Conservation (phyloP, 2,797 vertebrate species). For the Siniperca scherzeri region DNA sequence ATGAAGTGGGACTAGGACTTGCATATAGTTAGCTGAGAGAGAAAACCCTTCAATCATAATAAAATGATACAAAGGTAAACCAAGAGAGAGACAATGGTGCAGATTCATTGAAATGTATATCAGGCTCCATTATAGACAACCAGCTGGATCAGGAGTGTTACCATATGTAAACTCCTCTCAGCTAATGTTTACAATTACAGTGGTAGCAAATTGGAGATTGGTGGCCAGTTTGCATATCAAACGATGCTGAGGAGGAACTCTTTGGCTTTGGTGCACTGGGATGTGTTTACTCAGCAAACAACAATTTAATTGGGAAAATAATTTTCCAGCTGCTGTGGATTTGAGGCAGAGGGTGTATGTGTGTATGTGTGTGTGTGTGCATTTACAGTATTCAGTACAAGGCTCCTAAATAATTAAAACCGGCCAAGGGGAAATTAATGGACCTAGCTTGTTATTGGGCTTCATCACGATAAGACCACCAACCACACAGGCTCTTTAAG, state of each 20-base stretch:
- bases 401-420: constrained; percentile 74
- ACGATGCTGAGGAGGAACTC: constrained; percentile 62
- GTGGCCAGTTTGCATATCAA: constrained; percentile 74
- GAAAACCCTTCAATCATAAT: neutral
- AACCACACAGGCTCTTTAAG: constrained; percentile 51
- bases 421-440: constrained; percentile 68
- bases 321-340: constrained; percentile 76
- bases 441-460: constrained; percentile 45
- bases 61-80: neutral
- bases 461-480: constrained; percentile 58
- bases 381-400: constrained; percentile 61
- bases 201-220: constrained; percentile 68
- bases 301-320: constrained; percentile 80
- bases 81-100: neutral
- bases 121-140: constrained; percentile 2
- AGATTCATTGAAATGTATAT: constrained; percentile 10
- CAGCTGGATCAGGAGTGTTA: constrained; percentile 54
- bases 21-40: neutral
- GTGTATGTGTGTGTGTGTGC: constrained; percentile 12
- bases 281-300: constrained; percentile 80
- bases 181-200: constrained; percentile 77
- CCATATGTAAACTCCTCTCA: constrained; percentile 67
- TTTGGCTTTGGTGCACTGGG: constrained; percentile 55
- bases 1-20: neutral
- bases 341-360: constrained; percentile 41